Percentiles rank a stretch among this genome's conserved stretches.
These are phyloP conservation scores for Cryptoblepharus egeriae DNA, from an alignment of 2,797 vertebrate species.

Conservation along the genomic window DNA sequence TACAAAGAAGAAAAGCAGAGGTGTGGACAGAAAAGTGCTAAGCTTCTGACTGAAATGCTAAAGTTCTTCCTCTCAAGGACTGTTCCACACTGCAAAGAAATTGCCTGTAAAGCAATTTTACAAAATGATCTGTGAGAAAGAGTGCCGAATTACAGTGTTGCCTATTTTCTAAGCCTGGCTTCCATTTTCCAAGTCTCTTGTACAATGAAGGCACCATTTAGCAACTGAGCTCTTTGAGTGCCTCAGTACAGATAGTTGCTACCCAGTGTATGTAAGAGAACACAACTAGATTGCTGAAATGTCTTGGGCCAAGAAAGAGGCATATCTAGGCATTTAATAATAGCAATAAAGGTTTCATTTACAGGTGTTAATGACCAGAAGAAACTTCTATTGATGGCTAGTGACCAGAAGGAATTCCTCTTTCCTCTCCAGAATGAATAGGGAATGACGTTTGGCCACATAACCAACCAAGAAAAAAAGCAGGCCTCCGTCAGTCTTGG, in stretches of 20 bases:
- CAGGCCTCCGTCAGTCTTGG: too few relatives aligned
- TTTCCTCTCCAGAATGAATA: not conserved
- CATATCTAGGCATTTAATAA: too few relatives aligned
- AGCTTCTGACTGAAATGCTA: constrained; percentile 71
- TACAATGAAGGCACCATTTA: too few relatives aligned
- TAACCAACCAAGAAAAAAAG: not conserved
- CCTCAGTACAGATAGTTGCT: not conserved
- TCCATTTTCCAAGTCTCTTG: not conserved
- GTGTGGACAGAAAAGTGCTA: constrained; percentile 70
- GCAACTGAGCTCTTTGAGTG: not conserved
- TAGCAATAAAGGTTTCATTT: too few relatives aligned
- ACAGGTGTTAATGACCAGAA: not conserved
- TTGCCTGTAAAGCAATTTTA: constrained; percentile 65
- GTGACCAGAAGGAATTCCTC: not conserved
- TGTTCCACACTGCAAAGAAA: constrained; percentile 70
- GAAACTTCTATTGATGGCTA: too few relatives aligned
- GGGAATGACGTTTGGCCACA: not conserved
- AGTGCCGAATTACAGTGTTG: constrained; percentile 35
- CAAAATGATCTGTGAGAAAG: constrained; percentile 59
- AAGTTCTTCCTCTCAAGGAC: constrained; percentile 67
- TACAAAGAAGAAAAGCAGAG: constrained; percentile 64
- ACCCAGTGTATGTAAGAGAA: not conserved
- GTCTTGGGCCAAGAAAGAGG: not conserved
- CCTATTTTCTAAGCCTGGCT: constrained; percentile 36
- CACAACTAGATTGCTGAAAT: not conserved